phyloP scores from a whole-genome alignment of 2,113 vertebrate genomes.

The Archilochus colubris region DNA sequence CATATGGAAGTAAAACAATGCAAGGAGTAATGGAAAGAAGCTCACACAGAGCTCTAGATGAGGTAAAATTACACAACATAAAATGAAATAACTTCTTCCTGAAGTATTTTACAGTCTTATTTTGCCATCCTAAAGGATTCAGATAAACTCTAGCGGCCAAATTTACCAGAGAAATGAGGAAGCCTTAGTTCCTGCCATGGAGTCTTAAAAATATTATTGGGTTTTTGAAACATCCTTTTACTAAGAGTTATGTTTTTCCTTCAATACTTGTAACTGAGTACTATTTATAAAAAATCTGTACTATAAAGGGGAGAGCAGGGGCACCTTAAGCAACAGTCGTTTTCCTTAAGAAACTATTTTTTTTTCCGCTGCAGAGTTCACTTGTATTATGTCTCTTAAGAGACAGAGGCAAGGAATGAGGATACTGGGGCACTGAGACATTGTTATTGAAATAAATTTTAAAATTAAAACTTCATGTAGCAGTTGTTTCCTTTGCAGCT shows the following conservation, averaged over 20 bases:
- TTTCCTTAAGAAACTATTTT: background rate
- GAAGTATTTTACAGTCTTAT: background rate
- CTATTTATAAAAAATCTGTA: background rate
- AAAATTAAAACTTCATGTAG: background rate
- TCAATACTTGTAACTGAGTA: background rate
- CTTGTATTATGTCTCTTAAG: background rate
- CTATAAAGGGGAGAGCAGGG: background rate
- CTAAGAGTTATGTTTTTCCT: background rate
- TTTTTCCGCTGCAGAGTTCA: background rate
- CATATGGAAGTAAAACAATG: accelerated
- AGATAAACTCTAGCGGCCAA: background rate
- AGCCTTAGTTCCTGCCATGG: background rate
- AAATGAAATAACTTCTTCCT: background rate
- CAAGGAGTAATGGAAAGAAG: background rate
- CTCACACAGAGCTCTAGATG: background rate
- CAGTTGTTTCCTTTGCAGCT: background rate
- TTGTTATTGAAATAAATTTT: background rate
- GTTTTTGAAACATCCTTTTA: background rate
- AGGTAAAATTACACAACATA: background rate
- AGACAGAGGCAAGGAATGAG: background rate
- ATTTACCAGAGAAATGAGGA: background rate
- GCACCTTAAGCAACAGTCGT: background rate
- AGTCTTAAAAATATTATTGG: background rate
- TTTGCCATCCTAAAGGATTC: background rate
- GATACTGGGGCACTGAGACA: background rate